Conservation (phyloP, 64 coral and sea anemone genomes). For the Porites australiensis region DNA sequence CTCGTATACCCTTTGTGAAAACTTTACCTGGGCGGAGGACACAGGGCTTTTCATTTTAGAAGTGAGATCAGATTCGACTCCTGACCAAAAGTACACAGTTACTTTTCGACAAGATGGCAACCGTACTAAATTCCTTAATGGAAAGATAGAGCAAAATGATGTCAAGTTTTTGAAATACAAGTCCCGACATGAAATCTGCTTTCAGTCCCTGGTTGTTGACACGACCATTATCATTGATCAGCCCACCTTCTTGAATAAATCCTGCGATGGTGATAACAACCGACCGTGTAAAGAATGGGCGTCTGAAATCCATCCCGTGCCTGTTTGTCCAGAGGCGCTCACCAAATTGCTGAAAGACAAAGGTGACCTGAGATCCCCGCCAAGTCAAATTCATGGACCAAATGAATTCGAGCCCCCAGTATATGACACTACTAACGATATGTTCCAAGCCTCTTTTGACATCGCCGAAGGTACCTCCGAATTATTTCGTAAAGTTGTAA, state of each 20-base stretch:
- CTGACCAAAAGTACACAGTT: too few species aligned
- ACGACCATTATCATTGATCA: constrained; percentile 43
- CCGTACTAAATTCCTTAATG: too few species aligned
- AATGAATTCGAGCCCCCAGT: constrained; percentile 11
- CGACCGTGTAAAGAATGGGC: constrained; percentile 10
- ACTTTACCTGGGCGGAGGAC: too few species aligned
- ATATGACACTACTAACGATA: constrained; percentile 34
- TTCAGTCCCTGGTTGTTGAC: constrained; percentile 43
- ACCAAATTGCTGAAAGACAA: constrained; percentile 19
- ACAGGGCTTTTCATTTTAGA: too few species aligned
- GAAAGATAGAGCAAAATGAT: too few species aligned
- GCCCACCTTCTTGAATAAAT: constrained; percentile 14
- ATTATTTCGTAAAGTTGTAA: background rate
- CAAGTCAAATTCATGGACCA: background rate
- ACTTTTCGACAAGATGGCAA: too few species aligned
- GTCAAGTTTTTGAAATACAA: too few species aligned
- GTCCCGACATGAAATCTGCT: background rate
- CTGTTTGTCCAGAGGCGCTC: constrained; percentile 43
- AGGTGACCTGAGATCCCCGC: background rate
- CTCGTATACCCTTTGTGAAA: too few species aligned
- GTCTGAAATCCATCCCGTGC: background rate
- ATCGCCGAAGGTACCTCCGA: constrained; percentile 23
- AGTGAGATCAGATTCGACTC: too few species aligned
- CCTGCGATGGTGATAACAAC: background rate
- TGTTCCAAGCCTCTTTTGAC: constrained; percentile 1